Evolutionary conservation across 64 coral and sea anemone species (phyloP).

Genomic region (Montipora sp.): DNA sequence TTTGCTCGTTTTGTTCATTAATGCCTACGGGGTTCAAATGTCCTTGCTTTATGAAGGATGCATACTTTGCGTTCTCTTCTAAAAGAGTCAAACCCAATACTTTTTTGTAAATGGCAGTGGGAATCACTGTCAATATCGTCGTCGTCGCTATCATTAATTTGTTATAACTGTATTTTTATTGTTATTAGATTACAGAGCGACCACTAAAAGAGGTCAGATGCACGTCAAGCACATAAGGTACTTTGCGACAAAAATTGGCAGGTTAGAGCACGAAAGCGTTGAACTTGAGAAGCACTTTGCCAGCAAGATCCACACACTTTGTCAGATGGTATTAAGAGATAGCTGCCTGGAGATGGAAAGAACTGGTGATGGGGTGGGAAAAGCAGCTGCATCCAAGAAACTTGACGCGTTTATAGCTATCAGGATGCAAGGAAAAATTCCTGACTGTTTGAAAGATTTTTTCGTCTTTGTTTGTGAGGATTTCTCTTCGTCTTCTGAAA

Average conservation of each 20-base stretch:
- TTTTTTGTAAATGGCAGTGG: too few relatives aligned
- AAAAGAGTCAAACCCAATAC: too few relatives aligned
- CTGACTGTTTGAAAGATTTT: not conserved
- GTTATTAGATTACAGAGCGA: conserved; percentile 1
- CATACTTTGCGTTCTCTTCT: too few relatives aligned
- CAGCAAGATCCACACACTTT: not conserved
- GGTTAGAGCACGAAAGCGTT: not conserved
- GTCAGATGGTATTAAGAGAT: conserved; percentile 20
- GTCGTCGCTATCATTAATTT: not conserved
- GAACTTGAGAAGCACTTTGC: not conserved
- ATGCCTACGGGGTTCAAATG: too few relatives aligned
- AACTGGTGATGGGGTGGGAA: not conserved
- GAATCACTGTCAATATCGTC: too few relatives aligned
- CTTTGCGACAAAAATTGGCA: not conserved
- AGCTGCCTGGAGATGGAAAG: conserved; percentile 40
- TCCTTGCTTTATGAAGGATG: too few relatives aligned
- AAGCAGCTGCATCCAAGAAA: not conserved
- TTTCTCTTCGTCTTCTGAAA: not conserved
- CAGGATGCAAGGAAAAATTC: not conserved
- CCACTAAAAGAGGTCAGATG: conserved; percentile 39
- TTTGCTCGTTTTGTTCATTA: too few relatives aligned
- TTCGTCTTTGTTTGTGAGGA: not conserved
- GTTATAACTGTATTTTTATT: not conserved
- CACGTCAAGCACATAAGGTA: conserved; percentile 24
- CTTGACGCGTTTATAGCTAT: not conserved